Evolutionary conservation across 2,113 vertebrate genomes (phyloP), one percentile per base, ranked within the genome.

Genomic region (Chaetura pelagica): DNA sequence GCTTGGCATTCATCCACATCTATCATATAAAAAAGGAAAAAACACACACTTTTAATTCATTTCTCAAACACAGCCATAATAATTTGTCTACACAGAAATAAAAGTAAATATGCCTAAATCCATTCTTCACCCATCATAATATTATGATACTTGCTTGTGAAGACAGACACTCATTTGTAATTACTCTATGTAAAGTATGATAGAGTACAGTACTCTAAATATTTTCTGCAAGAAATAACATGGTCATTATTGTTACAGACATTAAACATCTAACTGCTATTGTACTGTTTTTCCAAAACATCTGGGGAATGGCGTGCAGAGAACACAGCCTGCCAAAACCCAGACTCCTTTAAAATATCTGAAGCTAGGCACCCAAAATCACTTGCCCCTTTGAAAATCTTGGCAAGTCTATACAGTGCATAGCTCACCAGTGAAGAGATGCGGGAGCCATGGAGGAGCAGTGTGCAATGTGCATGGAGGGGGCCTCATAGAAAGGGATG

Each of bases 1-100:
- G 99, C 99, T 98, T 99, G 99, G 98, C 99, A 99, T 98, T 99
- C 99, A 72, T 99, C 99, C 98, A 99, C 99, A 98, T 99, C 99
- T 99, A 97, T 93, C 89, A 97, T 84, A 98, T 86, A 93, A 96
- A 94, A 97, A 89, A 46, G 52, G 35, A 89, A 90, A 85, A 91
- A 81, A 68, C 18, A 85, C 15, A 42, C 68, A 96, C 64, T 94
- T 97, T 90, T 89, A 97, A 96, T 92, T 94, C 35, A 89, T 80
- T 97, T 82, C 52, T 91, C 63, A 91, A 89, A 92, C 97, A 83
- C 88, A 96, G 94, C 87, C 79, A 71, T 88, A 87, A 96, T 83
- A 88, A 90, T 94, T 96, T 92, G 63, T 84, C 90, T 76, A 96
- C 64, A 71, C 11, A 83, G 84, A 95, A 89, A 96, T 87, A 74